phyloP scores from a whole-genome alignment of 2,113 vertebrate species.

The Neogale vison region DNA sequence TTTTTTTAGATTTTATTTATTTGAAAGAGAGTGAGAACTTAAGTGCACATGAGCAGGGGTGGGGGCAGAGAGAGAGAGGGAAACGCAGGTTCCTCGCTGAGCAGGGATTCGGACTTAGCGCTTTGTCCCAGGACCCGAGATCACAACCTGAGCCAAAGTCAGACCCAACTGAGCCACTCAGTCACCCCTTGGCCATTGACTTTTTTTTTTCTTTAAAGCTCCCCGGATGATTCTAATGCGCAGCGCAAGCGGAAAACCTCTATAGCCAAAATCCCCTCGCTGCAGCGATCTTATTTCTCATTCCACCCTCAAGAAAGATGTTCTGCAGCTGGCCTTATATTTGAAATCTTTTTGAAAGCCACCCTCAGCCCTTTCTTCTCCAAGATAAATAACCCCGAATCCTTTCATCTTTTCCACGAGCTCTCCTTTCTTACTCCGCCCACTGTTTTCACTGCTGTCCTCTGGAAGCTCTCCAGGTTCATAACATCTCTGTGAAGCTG shows the following conservation, averaged over 20 bases:
- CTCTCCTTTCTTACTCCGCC: neutral
- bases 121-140: neutral
- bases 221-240: neutral
- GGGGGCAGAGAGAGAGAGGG: neutral
- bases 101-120: neutral
- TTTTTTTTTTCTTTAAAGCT: neutral
- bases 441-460: neutral
- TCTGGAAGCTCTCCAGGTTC: constrained; percentile 5
- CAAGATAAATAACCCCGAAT: constrained; percentile 56
- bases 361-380: constrained; percentile 29
- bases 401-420: constrained; percentile 57
- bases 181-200: neutral
- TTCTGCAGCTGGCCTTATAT: neutral
- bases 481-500: neutral
- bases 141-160: neutral
- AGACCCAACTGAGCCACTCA: neutral
- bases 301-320: neutral
- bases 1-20: neutral
- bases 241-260: neutral
- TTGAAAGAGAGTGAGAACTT: neutral
- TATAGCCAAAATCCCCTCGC: neutral
- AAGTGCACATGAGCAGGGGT: neutral
- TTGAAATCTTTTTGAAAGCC: constrained; percentile 17
- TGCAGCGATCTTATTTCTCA: neutral
- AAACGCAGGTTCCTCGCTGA: neutral